Evolutionary conservation across 2,888 invertebrate species (phyloP), one percentile per base, ranked within the genome.

Genomic region (Erebia palarica): DNA sequence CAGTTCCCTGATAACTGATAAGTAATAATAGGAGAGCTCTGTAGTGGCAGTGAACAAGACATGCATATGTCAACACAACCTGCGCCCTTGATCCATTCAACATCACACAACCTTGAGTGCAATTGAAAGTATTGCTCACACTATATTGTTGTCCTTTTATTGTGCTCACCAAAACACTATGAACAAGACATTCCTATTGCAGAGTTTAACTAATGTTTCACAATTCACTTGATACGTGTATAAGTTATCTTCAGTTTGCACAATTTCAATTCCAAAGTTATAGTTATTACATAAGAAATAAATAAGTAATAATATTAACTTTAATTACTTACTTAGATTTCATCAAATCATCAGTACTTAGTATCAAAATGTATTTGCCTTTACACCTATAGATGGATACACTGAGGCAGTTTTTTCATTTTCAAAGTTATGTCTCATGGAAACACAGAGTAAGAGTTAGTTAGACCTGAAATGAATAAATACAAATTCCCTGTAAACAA

Each of bases 21-120:
- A 36, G 36, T 36, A 64, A 18, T 8, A 64, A 18, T 7, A 55
- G 21, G 47, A 13, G 16, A 67, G 21, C 57, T 49, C 1, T n/a
- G 18, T 49, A 53, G 60, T 65, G 55, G n/a, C 14, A 36, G 27
- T 7, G 7, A 2, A 27, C n/a, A 27, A 51, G 14, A 47, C 49
- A 16, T 8, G 5, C 1, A 14, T 36, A 7, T 36, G 14, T n/a
- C 16, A 14, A 14, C 16, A 16, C 49, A 53, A 9, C 10, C 13
- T 1, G 27, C 73, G 74, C 72, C 76, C 75, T 77, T 77, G 74
- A 69, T 68, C 59, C 36, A 59, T 69, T 27, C 61, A 21, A 61
- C 67, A 59, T 76, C 72, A 75, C 71, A 53, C 71, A 76, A 75
- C 76, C 73, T 75, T 75, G 75, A 51, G 66, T 36, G 49, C 16